phyloP scores from a whole-genome alignment of 2,113 vertebrate genomes.

The Stegastes partitus region DNA sequence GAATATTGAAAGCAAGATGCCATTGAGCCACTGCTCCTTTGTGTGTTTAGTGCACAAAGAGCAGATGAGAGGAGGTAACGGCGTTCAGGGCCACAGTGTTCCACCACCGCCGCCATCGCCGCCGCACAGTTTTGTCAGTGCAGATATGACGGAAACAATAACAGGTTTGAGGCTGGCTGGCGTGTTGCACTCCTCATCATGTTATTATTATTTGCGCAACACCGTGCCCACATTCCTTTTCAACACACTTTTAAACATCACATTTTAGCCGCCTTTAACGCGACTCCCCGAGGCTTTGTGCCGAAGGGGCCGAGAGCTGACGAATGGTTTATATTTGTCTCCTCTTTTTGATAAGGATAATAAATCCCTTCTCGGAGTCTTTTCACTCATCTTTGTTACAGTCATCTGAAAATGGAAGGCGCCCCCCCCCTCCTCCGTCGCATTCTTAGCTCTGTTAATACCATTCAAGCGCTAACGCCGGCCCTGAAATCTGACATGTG shows the following conservation, averaged over 20 bases:
- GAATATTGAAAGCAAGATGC: slow-evolving; percentile 17
- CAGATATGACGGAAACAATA: slow-evolving; percentile 48
- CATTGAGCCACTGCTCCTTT: not conserved
- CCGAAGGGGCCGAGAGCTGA: slow-evolving; percentile 35
- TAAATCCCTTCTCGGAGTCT: slow-evolving; percentile 57
- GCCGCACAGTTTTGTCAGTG: slow-evolving; percentile 26
- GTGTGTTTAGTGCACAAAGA: not conserved
- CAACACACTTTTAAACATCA: slow-evolving; percentile 47
- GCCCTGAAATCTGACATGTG: slow-evolving; percentile 40
- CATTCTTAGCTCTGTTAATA: slow-evolving; percentile 45
- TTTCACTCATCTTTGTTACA: slow-evolving; percentile 51
- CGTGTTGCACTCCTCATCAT: slow-evolving; percentile 25
- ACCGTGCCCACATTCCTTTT: slow-evolving; percentile 18
- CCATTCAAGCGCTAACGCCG: slow-evolving; percentile 26
- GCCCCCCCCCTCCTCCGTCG: too few relatives aligned
- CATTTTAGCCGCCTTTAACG: slow-evolving; percentile 36
- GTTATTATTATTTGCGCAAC: slow-evolving; percentile 35
- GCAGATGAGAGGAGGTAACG: slow-evolving; percentile 1
- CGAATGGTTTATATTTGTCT: slow-evolving; percentile 70
- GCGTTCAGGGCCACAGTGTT: slow-evolving; percentile 30
- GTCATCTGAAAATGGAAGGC: slow-evolving; percentile 46
- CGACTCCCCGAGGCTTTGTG: slow-evolving; percentile 50
- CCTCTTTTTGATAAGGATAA: slow-evolving; percentile 70
- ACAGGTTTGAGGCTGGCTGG: slow-evolving; percentile 33
- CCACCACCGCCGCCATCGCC: too few relatives aligned